Evolutionary conservation across 2,113 vertebrate species (phyloP).

Genomic region (Cyanoramphus novaezelandiae): DNA sequence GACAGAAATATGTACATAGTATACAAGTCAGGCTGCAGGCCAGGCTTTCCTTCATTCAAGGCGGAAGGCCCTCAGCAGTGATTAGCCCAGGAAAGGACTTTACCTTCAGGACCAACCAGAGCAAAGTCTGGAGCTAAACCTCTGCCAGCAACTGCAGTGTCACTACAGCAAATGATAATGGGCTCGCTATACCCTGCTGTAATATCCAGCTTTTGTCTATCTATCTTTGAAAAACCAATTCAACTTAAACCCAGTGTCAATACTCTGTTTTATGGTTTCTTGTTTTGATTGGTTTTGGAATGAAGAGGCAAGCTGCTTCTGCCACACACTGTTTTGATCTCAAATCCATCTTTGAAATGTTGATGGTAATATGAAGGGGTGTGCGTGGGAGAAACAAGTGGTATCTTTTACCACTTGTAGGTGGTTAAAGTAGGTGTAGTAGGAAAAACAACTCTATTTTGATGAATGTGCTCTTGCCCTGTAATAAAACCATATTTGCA

Average conservation of each 20-base stretch:
- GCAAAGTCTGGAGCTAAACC: background rate
- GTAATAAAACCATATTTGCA: background rate
- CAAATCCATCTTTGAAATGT: background rate
- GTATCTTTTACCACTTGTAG: background rate
- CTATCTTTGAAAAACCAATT: background rate
- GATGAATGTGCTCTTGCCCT: background rate
- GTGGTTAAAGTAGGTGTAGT: background rate
- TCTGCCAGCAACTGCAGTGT: background rate
- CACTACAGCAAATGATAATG: background rate
- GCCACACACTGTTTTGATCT: background rate
- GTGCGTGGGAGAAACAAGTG: background rate
- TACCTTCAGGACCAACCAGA: background rate
- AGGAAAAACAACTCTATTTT: background rate
- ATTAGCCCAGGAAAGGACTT: background rate
- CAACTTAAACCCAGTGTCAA: background rate
- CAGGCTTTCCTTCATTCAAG: background rate
- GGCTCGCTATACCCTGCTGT: background rate
- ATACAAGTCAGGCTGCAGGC: background rate
- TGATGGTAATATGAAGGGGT: background rate
- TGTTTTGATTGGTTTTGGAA: background rate
- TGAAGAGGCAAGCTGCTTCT: background rate
- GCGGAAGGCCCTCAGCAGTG: background rate
- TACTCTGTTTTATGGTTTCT: background rate
- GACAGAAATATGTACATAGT: background rate
- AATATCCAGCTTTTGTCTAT: background rate